A percentile compares a stretch with the other conserved stretches of the same genome.
Conservation (phyloP, 2,113 vertebrate species). For the Elanoides forficatus region DNA sequence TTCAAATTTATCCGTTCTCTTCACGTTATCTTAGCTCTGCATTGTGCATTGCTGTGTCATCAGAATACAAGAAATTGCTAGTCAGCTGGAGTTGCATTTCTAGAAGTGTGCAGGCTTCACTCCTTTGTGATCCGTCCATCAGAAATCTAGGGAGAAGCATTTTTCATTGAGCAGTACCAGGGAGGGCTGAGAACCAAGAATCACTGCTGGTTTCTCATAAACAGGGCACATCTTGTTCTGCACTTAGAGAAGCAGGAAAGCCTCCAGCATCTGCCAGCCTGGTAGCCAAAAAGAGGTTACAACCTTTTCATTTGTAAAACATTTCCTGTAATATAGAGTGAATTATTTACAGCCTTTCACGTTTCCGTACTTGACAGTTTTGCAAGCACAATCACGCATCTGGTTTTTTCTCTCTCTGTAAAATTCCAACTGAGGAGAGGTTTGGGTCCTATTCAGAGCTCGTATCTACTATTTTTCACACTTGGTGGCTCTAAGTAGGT, state of each 20-base stretch:
- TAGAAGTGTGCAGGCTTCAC: background rate
- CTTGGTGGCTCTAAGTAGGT: background rate
- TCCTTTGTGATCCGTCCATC: background rate
- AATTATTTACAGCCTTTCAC: conserved; percentile 23
- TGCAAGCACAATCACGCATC: background rate
- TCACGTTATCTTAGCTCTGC: background rate
- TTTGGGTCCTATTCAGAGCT: background rate
- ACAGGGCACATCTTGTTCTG: background rate
- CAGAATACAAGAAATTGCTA: background rate
- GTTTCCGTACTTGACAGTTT: background rate
- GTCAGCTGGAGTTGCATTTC: background rate
- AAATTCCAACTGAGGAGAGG: background rate
- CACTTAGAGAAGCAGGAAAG: background rate
- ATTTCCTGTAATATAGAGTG: background rate
- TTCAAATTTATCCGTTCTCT: background rate
- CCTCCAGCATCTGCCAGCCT: conserved; percentile 16
- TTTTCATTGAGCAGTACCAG: background rate
- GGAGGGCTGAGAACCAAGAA: background rate
- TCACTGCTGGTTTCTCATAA: background rate
- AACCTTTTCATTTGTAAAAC: conserved; percentile 43
- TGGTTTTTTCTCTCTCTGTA: background rate
- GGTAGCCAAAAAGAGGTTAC: background rate
- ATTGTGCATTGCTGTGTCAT: background rate
- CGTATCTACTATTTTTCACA: background rate
- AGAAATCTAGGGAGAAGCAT: background rate